Conservation (phyloP, 2,113 vertebrate genomes). For the Argyrosomus japonicus region DNA sequence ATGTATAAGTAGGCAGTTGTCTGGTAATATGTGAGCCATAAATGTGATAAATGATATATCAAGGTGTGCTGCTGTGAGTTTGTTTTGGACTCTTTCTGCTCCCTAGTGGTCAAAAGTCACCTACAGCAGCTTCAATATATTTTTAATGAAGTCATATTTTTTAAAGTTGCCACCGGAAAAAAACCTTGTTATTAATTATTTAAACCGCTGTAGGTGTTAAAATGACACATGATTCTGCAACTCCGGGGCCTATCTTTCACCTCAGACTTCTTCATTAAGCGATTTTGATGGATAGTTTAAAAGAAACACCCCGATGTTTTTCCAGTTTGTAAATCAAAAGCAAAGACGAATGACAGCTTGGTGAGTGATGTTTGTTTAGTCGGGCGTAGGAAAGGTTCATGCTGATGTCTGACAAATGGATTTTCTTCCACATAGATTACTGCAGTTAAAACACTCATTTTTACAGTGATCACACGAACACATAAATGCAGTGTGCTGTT, state of each 20-base stretch:
- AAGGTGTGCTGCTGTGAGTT: neutral
- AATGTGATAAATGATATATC: slow-evolving; percentile 17
- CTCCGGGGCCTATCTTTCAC: neutral
- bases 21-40: neutral
- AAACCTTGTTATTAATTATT: slow-evolving; percentile 28
- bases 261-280: neutral
- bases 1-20: neutral
- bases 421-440: neutral
- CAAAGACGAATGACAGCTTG: neutral
- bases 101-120: slow-evolving; percentile 26
- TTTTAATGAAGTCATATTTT: slow-evolving; percentile 37
- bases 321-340: slow-evolving; percentile 21
- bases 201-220: slow-evolving; percentile 18
- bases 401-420: slow-evolving; percentile 11
- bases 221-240: slow-evolving; percentile 19
- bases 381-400: neutral
- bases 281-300: slow-evolving; percentile 25
- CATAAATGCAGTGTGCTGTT: neutral
- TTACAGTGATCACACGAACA: neutral
- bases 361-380: slow-evolving; percentile 19
- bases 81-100: slow-evolving; percentile 32
- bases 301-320: neutral
- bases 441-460: neutral
- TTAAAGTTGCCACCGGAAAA: slow-evolving; percentile 6
- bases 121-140: slow-evolving; percentile 30